Conservation (phyloP, 2,888 invertebrate genomes). For the Hirtodrosophila confusa region DNA sequence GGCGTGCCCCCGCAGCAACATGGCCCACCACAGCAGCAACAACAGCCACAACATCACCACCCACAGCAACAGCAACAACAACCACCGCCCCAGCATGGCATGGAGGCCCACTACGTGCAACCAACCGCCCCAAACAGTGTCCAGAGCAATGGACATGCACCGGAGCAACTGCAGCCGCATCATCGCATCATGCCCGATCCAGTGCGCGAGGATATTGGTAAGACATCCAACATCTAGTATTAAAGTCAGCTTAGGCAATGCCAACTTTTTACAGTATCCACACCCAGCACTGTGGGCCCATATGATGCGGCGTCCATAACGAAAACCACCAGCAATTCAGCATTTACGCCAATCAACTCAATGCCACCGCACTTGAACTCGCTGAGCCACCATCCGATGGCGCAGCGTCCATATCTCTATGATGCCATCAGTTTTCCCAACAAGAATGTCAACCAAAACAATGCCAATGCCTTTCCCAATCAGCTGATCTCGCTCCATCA, state of each 20-base stretch:
- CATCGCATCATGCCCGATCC: conserved; percentile 86
- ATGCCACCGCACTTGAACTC: conserved; percentile 90
- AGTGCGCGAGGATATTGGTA: conserved; percentile 85
- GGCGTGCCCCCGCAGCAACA: conserved; percentile 86
- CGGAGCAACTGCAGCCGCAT: conserved; percentile 88
- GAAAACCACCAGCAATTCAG: conserved; percentile 90
- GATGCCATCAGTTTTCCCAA: conserved; percentile 96
- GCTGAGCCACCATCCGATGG: conserved; percentile 88
- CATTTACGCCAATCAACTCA: conserved; percentile 97
- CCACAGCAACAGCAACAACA: conserved; percentile 84
- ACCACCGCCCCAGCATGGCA: conserved; percentile 88
- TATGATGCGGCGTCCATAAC: conserved; percentile 85
- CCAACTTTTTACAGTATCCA: conserved; percentile 65
- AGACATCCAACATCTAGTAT: conserved; percentile 46
- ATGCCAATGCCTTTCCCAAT: conserved; percentile 91
- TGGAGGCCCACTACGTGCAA: conserved; percentile 77
- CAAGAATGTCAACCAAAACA: conserved; percentile 86
- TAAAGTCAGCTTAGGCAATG: background rate
- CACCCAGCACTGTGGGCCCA: conserved; percentile 82
- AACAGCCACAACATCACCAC: conserved; percentile 85
- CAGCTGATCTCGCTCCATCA: conserved; percentile 97
- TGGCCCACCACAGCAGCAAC: conserved; percentile 82
- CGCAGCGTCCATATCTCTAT: conserved; percentile 93
- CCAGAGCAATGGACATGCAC: conserved; percentile 86
- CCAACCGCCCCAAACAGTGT: conserved; percentile 86